Conservation (phyloP, 2,797 vertebrate species). For the Melanotaenia boesemani region DNA sequence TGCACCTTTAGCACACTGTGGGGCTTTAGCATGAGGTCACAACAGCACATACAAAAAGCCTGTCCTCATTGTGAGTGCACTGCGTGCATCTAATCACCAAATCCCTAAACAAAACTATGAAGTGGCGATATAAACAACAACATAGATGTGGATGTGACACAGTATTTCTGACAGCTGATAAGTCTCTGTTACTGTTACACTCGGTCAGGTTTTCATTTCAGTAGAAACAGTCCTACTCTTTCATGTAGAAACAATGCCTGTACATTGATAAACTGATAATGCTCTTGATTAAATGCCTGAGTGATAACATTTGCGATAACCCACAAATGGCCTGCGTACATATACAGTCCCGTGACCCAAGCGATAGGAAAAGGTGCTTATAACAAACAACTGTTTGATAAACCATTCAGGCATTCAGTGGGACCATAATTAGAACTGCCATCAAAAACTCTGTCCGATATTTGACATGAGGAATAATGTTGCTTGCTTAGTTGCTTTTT, state of each 20-base stretch:
- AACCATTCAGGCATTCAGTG: not conserved
- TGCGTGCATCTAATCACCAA: slow-evolving; percentile 59
- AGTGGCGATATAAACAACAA: slow-evolving; percentile 35
- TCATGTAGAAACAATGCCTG: slow-evolving; percentile 29
- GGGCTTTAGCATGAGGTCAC: not conserved
- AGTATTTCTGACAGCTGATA: slow-evolving; percentile 41
- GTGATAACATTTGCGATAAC: slow-evolving; percentile 35
- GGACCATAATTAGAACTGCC: not conserved
- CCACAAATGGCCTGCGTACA: not conserved
- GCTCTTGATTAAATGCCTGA: slow-evolving; percentile 33
- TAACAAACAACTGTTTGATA: slow-evolving; percentile 9
- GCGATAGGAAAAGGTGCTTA: slow-evolving; percentile 16
- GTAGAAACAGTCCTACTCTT: slow-evolving; percentile 55
- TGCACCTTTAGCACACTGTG: not conserved
- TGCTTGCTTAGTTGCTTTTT: not conserved
- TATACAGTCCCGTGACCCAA: not conserved
- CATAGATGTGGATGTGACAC: slow-evolving; percentile 24
- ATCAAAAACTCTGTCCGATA: not conserved
- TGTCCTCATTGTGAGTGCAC: slow-evolving; percentile 3
- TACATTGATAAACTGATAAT: slow-evolving; percentile 46
- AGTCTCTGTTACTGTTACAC: slow-evolving; percentile 24
- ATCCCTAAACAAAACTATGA: slow-evolving; percentile 21
- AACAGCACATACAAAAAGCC: not conserved
- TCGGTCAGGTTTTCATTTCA: slow-evolving; percentile 31
- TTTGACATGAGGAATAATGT: not conserved